These are phyloP conservation scores for Aphrophora alni DNA, from an alignment of 2,888 invertebrate species.

Conservation along the genomic window DNA sequence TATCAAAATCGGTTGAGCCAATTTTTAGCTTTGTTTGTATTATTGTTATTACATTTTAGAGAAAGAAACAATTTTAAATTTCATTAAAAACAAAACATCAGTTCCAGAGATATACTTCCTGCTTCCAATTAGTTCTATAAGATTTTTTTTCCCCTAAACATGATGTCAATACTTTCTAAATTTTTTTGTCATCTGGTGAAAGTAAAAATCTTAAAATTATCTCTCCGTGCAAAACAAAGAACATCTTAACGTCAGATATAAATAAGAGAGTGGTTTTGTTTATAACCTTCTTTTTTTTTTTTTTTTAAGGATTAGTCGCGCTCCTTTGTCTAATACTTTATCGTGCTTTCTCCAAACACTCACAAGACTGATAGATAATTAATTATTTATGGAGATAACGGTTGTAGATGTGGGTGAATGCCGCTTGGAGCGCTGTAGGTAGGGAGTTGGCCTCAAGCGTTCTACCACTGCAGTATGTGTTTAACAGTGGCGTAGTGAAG, in stretches of 20 bases:
- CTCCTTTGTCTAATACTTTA: not conserved
- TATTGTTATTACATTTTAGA: too few species aligned
- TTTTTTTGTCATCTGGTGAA: not conserved
- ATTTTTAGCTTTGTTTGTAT: too few species aligned
- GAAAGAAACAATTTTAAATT: too few species aligned
- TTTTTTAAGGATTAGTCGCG: constrained; percentile 1
- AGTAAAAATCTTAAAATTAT: not conserved
- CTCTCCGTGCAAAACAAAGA: not conserved
- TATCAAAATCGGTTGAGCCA: too few species aligned
- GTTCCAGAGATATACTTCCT: too few species aligned
- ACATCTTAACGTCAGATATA: not conserved
- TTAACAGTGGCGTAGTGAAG: not conserved
- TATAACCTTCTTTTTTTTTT: not conserved
- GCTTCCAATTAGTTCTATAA: too few species aligned
- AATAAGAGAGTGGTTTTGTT: not conserved
- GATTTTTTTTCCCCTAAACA: too few species aligned
- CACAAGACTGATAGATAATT: not conserved
- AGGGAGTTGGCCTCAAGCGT: not conserved
- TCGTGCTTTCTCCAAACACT: not conserved
- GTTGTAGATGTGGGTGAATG: not conserved
- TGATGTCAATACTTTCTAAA: too few species aligned
- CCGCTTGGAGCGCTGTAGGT: not conserved
- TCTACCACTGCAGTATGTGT: not conserved
- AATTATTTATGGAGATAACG: constrained; percentile 5
- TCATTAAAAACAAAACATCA: too few species aligned